Base-by-base conservation (phyloP, 2,797 vertebrate genomes). In the Otus scops region DNA sequence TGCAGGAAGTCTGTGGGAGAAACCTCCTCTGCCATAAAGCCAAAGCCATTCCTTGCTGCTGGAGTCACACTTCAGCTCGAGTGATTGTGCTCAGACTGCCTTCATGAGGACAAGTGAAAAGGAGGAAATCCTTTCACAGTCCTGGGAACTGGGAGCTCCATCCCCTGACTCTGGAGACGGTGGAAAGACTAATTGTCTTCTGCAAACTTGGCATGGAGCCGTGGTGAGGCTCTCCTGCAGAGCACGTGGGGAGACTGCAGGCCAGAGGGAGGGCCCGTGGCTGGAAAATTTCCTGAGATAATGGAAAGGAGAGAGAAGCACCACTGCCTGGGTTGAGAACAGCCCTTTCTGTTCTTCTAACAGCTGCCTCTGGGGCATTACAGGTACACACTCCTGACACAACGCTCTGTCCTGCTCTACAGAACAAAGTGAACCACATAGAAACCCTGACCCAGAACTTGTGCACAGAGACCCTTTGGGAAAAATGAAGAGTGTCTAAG, bases 51-150 rank as follows among this genome's bases (percentile, higher is more conserved):
- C 78, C 68, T 80, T 75, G 41, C 83, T 76, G 84, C 51, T 38
- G 82, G 80, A 86, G 43, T 75, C 79, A 43, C 26, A 0, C 76
- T 81, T 43, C 74, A 75, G 34, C 51, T 30, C 2, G 0, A 24
- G 51, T 4, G 38, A 39, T 28, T 32, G 57, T 56, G 80, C 57
- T 93, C 76, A 0, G 0, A 36, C 65, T 51, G 51, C 1, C 2
- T 13, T 78, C 53, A 6, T 0, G 0, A 67, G 48, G 65, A 63
- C 60, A 47, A 94, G 77, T 63, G 92, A 89, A 91, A 91, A 82
- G 69, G 88, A 93, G 91, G 91, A 96, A 95, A 92, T 93, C 32
- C 86, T 95, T 79, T 96, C 71, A 5, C 34, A 85, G 36, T 27
- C 84, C 77, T 91, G 92, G 95, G 71, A 92, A 73, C 18, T 69